Percentiles rank a stretch among this genome's conserved stretches.
phyloP scores from a whole-genome alignment of 1,140 invertebrate species.

The Cardiocondyla obscurior region DNA sequence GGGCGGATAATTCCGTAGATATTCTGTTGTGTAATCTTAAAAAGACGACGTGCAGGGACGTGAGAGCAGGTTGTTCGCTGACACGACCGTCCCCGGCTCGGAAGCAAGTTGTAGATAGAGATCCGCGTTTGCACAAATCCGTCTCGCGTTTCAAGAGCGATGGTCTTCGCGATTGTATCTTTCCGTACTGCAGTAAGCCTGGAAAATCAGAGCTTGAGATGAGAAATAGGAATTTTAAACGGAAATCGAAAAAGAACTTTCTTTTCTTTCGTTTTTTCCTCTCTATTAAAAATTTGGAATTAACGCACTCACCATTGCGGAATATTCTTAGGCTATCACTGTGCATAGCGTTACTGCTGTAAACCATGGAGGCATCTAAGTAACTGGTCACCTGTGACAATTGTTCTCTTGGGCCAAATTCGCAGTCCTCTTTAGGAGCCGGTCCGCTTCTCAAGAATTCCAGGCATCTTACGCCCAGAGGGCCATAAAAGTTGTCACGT shows the following conservation, averaged over 20 bases:
- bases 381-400: slow-evolving; percentile 93
- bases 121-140: slow-evolving; percentile 87
- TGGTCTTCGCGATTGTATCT: slow-evolving; percentile 85
- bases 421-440: slow-evolving; percentile 88
- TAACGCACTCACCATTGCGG: slow-evolving; percentile 85
- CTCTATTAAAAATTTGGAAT: not conserved
- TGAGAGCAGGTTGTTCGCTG: slow-evolving; percentile 94
- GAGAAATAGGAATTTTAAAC: not conserved
- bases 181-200: slow-evolving; percentile 89
- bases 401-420: slow-evolving; percentile 89
- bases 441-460: slow-evolving; percentile 90
- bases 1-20: slow-evolving; percentile 88
- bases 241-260: not conserved
- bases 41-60: slow-evolving; percentile 94
- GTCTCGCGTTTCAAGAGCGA: slow-evolving; percentile 83
- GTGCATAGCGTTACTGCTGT: slow-evolving; percentile 92
- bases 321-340: slow-evolving; percentile 90
- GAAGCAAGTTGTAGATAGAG: slow-evolving; percentile 88
- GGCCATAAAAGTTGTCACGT: slow-evolving; percentile 89
- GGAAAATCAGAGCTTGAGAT: not conserved
- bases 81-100: slow-evolving; percentile 91
- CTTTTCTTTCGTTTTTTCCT: not conserved
- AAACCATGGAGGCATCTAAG: slow-evolving; percentile 96
- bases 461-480: slow-evolving; percentile 88
- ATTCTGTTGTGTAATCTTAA: slow-evolving; percentile 96